Evolutionary conservation across 2,888 invertebrate genomes (phyloP), one percentile per base, ranked within the genome.

Genomic region (Bombylius major): DNA sequence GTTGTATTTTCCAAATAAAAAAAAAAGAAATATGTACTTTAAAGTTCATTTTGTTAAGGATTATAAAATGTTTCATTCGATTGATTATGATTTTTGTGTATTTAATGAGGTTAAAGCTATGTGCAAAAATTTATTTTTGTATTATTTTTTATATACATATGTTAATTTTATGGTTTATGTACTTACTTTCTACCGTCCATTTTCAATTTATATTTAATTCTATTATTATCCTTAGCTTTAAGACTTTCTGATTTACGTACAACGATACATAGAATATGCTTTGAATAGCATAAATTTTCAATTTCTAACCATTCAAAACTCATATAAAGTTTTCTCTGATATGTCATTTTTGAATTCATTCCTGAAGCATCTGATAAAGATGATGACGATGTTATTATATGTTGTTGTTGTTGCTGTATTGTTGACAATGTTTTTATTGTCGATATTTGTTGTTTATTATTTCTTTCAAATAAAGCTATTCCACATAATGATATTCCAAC

Each of bases 251-350:
- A 77, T 76, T 63, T 77, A 77, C 5, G 78, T 61, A 65, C 75
- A 9, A 82, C 78, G 9, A 83, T 78, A 61, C 83, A 83, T 47
- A 87, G 73, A 61, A 82, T 83, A 65, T 82, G 84, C 68, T 87
- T 87, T 65, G 84, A 86, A 66, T 84, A 87, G 65, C 84, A 86
- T 61, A 87, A 77, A 61, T 86, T 87, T 66, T 86, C 86, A 63
- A 87, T 86, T 62, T 83, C 82, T 63, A 82, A 80, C 87, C 87
- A 87, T 62, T 78, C 78, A 65, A 81, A 80, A 60, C 70, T 71
- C 63, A 72, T 73, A 60, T 73, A 74, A 9, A 74, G 61, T 59
- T 70, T 66, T 47, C 73, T 73, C 57, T 74, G 73, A 62, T 68
- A 70, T 59, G 70, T 65, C 58, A 68, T 57, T 54, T 60, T 61